Base-by-base conservation (phyloP, 1,140 invertebrate species). In the Arctopsyche grandis region DNA sequence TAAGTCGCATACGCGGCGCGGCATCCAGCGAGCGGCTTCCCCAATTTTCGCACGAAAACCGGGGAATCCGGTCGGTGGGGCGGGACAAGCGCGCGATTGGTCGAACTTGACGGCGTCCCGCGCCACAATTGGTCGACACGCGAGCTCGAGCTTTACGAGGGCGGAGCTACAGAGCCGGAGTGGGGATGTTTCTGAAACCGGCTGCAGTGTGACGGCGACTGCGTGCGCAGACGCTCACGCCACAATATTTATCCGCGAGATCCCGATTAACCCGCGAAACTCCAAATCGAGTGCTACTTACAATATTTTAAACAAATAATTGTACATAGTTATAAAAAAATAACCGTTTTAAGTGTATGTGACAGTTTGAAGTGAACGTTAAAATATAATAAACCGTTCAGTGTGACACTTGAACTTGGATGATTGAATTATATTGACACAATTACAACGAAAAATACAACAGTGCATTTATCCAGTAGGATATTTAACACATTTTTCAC, bases 181-280 rank as follows among this genome's bases (percentile, higher is more conserved):
- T 26, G 58, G 76, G 73, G 44, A 9, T 71, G 24, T 75, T 26
- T 58, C 12, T 74, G 38, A 74, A 58, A 73, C 75, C 66, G 69
- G 75, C 78, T 58, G 81, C 79, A 75, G 81, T 77, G 74, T 75
- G 75, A 44, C 69, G 74, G 48, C 48, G 80, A 71, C 46, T 77
- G 77, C 60, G 77, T 77, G 66, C 56, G 66, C 75, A 60, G 75
- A 29, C 22, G 78, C 78, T 78, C 66, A 58, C 66, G 69, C n/a
- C 12, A 14, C 1, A 9, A 14, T 14, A 19, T 5, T 71, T 29
- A n/a, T 7, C 9, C 4, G 22, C 9, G 14, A 1, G 38, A 1
- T 24, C 70, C 16, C 70, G 70, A 46, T 3, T 5, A 22, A 22
- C 19, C 21, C 43, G 69, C 16, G 16, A 22, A 4, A 38, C 69